Evolutionary conservation across 1,140 invertebrate genomes (phyloP).

Genomic region (Drosophila takahashii): DNA sequence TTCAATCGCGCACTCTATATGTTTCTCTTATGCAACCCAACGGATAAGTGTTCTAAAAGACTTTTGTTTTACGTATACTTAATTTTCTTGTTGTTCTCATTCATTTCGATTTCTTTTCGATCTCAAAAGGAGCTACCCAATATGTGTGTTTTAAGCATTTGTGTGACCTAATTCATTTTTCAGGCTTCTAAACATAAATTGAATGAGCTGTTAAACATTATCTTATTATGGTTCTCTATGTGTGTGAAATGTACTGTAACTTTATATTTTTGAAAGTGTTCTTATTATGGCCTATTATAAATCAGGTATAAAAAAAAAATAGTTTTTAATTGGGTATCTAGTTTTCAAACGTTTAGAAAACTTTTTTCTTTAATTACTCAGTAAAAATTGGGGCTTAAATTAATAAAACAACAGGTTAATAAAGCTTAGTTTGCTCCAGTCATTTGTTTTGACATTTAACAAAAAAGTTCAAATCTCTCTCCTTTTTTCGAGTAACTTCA

Average conservation of each 20-base stretch:
- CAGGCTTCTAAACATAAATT: neutral
- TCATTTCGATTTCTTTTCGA: constrained; percentile 10
- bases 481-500: constrained; percentile 26
- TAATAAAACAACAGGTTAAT: neutral
- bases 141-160: constrained; percentile 17
- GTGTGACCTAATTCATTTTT: neutral
- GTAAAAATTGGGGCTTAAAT: neutral
- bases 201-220: constrained; percentile 10
- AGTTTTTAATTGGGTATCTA: no score
- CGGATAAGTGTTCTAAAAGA: constrained; percentile 7
- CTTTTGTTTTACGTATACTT: constrained; percentile 43
- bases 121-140: neutral
- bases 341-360: no score
- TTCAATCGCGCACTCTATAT: constrained; percentile 42
- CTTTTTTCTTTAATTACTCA: no score
- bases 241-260: constrained; percentile 2
- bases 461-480: constrained; percentile 12
- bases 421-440: constrained; percentile 18
- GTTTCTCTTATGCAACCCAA: constrained; percentile 42
- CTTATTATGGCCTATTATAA: neutral
- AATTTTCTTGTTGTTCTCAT: constrained; percentile 39
- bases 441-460: constrained; percentile 66
- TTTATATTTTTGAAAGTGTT: neutral
- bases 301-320: no score
- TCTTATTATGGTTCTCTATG: neutral